Percentiles rank a stretch among this genome's conserved stretches.
Conservation (phyloP, 2,888 invertebrate species). For the Atethmia centrago region DNA sequence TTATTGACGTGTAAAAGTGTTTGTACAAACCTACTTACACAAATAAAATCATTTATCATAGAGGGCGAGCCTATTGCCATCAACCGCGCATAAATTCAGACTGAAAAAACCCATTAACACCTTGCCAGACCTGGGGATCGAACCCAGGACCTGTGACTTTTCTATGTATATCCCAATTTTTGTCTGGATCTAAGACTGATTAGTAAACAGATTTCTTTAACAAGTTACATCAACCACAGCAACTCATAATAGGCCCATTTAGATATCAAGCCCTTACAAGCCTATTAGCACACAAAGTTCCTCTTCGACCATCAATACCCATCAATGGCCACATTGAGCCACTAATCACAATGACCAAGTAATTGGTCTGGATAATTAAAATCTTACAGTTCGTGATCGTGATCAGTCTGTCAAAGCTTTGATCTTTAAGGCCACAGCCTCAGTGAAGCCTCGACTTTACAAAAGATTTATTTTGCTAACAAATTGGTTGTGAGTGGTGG, state of each 20-base stretch:
- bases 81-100: no score
- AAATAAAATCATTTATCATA: no score
- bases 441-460: background rate
- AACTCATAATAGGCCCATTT: background rate
- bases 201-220: no score
- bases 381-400: slow-evolving; percentile 57
- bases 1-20: no score
- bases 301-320: background rate
- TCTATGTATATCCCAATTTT: background rate
- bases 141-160: background rate
- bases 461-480: background rate
- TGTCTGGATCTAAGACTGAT: background rate
- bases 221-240: no score
- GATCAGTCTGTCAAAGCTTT: slow-evolving; percentile 41
- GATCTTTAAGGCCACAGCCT: slow-evolving; percentile 41
- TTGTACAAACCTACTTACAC: no score
- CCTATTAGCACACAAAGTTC: background rate
- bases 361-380: slow-evolving; percentile 60
- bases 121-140: no score
- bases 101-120: no score
- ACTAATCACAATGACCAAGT: slow-evolving; percentile 23
- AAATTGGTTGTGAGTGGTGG: background rate
- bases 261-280: background rate
- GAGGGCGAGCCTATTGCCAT: no score
- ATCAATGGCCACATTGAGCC: slow-evolving; percentile 7